A percentile compares a stretch with the other conserved stretches of the same genome.
These are phyloP conservation scores for Palythoa caribaeorum DNA, from an alignment of 92 coral and sea anemone species.

Conservation along the genomic window DNA sequence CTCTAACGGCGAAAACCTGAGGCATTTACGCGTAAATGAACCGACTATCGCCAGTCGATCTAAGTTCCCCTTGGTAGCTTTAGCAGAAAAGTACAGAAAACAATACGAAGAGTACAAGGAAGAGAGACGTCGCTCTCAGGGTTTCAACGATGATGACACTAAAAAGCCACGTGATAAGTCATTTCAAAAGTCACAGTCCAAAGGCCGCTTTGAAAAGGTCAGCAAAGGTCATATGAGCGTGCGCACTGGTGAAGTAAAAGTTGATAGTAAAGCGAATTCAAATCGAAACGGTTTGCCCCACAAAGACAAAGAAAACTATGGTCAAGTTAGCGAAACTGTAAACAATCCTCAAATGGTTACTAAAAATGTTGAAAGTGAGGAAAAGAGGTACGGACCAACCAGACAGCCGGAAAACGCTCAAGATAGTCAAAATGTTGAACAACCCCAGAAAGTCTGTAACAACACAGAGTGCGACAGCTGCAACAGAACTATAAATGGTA, in stretches of 20 bases:
- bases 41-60: conserved; percentile 38
- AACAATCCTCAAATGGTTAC: neutral
- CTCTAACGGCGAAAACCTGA: conserved; percentile 15
- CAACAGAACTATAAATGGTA: neutral
- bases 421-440: neutral
- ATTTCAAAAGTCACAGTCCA: neutral
- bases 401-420: neutral
- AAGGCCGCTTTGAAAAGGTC: neutral
- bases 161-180: neutral
- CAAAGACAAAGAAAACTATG: neutral
- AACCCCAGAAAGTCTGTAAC: neutral
- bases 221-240: neutral
- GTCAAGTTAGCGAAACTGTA: neutral
- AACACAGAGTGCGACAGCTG: neutral
- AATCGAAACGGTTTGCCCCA: neutral
- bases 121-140: neutral
- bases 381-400: neutral
- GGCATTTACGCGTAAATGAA: conserved; percentile 34
- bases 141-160: neutral
- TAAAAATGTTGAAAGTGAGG: neutral
- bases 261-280: neutral
- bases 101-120: conserved; percentile 62
- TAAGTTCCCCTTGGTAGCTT: conserved; percentile 66
- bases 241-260: neutral
- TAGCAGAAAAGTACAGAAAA: conserved; percentile 80